Evolutionary conservation across 2,888 invertebrate genomes (phyloP).

Genomic region (Pediacus dermestoides): DNA sequence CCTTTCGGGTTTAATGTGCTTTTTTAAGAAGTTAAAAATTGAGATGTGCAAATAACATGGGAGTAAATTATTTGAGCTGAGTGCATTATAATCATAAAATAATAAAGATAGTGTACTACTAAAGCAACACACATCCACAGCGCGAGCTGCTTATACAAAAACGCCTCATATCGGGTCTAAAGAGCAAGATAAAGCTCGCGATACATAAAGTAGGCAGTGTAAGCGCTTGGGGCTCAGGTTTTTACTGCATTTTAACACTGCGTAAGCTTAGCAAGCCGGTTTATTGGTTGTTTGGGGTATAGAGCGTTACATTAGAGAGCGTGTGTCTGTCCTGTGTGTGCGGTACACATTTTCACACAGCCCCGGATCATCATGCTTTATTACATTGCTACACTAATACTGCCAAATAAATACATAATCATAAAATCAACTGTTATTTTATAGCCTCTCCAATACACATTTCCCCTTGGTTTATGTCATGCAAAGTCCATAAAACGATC

Average conservation of each 20-base stretch:
- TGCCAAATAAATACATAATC: constrained; percentile 12
- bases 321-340: background rate
- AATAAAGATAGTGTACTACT: constrained; percentile 43
- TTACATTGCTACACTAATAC: constrained; percentile 6
- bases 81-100: constrained; percentile 45
- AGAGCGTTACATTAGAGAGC: constrained; percentile 39
- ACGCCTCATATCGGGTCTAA: background rate
- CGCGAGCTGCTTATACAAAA: background rate
- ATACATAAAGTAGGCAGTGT: constrained; percentile 39
- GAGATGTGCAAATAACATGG: constrained; percentile 20
- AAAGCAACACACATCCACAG: constrained; percentile 30
- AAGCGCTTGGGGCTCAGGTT: constrained; percentile 44
- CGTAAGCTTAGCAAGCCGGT: constrained; percentile 46
- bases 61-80: constrained; percentile 35
- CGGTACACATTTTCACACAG: background rate
- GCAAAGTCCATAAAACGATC: constrained; percentile 3
- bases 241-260: constrained; percentile 49
- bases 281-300: constrained; percentile 47
- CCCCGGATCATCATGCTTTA: constrained; percentile 2
- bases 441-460: constrained; percentile 7
- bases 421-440: constrained; percentile 15
- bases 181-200: constrained; percentile 36
- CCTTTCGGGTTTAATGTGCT: too few relatives aligned
- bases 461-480: constrained; percentile 8
- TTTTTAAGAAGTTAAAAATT: too few relatives aligned